Base-by-base conservation (phyloP, 1,140 invertebrate species). In the Cotesia typhae region DNA sequence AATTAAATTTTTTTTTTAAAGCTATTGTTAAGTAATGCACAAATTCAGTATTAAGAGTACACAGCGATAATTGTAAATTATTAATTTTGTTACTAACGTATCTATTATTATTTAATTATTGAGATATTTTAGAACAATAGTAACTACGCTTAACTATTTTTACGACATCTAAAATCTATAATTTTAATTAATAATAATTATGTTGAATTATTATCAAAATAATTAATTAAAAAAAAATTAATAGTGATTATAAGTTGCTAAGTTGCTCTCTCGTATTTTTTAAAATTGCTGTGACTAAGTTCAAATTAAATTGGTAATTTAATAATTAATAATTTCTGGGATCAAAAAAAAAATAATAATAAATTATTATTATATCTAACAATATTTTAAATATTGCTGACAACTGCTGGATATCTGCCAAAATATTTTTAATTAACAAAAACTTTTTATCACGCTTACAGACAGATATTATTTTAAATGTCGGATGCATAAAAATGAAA, bases 211-310 rank as follows among this genome's bases (percentile, higher is more conserved):
- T 28, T 28, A 28, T 28, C 2, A 28, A 20, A 14, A 57, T 35
- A 70, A 55, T 47, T 14, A 35, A 60, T 51, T 52, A 41, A 61
- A 63, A 53, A 41, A 63, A 70, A 47, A 63, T 7, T 7, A 69
- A 63, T 70, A 68, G 20, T 64, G 36, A 69, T 41, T 74, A 28
- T 70, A 41, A 67, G 20, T 69, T 38, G 57, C 4, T 57, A 69
- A 51, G 12, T 70, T 52, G 41, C 28, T 61, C 64, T 69, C 69
- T 68, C 36, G 68, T 75, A 73, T 75, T 70, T 73, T 66, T 41
- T 71, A 52, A 75, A 78, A 76, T 71, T 70, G 79, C 81, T 82
- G 81, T 82, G 81, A 82, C 77, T 81, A 82, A 78, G 79, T 81
- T 82, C 76, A 77, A 78, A 71, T 67, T 78, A 79, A 47, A 81